Evolutionary conservation across 2,797 vertebrate species (phyloP), one percentile per base, ranked within the genome.

Genomic region (Pogoniulus pusillus): DNA sequence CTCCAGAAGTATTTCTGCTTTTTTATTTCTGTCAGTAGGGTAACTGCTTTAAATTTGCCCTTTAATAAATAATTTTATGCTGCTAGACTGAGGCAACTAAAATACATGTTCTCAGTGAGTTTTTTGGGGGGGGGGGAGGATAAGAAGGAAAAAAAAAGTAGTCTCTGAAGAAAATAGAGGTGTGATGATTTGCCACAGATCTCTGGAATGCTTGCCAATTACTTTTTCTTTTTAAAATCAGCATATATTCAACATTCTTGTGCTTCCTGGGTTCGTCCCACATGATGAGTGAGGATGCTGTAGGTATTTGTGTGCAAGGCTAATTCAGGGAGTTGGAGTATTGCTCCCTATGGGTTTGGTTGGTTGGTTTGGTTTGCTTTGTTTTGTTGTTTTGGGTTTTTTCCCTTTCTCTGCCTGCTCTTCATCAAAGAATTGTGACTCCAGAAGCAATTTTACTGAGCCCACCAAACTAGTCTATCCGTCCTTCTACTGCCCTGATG

Each of bases 1-100:
- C 82, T 96, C 77, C 93, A 91, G 53, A 91, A 95, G 73, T 79
- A 90, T 90, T 89, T 91, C 71, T 2, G 8, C 77, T 76, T 85
- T 85, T 78, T 92, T 82, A 35, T 89, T 94, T 94, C 91, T 2
- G 1, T 92, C 94, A 92, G 55, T 65, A 83, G 39, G 75, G 55
- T 59, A 89, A 66, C 90, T 8, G 12, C 17, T 35, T 89, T 85
- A 47, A 84, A 72, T 86, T 71, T 93, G 64, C 74, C 59, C 62
- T 90, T 89, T 90, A 74, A 93, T 41, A 69, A 90, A 80, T 37
- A 72, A 70, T 83, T 96, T 85, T 60, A 51, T 68, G 47, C 16
- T 41, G 30, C n/a, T 79, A 60, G 69, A 80, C 59, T 17, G 16
- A 75, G 32, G 72, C 41, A 63, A 63, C 45, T 69, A 55, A 84